Conservation (phyloP, 2,888 invertebrate species). For the Elmis aenea region DNA sequence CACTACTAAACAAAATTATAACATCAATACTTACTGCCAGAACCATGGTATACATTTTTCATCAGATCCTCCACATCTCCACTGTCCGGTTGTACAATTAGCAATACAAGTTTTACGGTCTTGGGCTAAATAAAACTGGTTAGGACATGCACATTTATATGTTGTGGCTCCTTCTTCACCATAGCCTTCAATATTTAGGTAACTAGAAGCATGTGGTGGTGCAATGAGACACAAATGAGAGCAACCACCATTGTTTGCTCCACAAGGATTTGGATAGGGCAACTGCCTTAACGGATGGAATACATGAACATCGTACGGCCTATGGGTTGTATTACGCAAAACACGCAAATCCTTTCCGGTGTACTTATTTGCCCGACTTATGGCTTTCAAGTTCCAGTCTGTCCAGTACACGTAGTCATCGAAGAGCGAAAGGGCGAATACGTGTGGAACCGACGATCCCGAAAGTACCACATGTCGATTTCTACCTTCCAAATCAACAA, state of each 20-base stretch:
- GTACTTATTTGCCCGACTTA: constrained; percentile 88
- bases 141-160: constrained; percentile 89
- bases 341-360: constrained; percentile 70
- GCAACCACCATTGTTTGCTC: constrained; percentile 88
- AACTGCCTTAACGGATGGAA: constrained; percentile 86
- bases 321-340: constrained; percentile 86
- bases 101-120: constrained; percentile 87
- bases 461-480: constrained; percentile 78
- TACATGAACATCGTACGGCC: constrained; percentile 90
- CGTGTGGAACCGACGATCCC: constrained; percentile 84
- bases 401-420: constrained; percentile 95
- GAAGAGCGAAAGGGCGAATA: constrained; percentile 90
- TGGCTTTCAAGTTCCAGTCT: constrained; percentile 95
- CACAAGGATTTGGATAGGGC: constrained; percentile 86
- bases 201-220: constrained; percentile 72
- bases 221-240: constrained; percentile 92
- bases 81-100: constrained; percentile 89
- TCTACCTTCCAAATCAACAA: constrained; percentile 86
- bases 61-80: constrained; percentile 66
- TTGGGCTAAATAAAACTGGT: constrained; percentile 79
- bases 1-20: too few species aligned
- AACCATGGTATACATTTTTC: constrained; percentile 73
- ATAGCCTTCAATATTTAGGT: constrained; percentile 71
- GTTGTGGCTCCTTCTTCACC: constrained; percentile 75
- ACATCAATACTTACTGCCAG: constrained; percentile 65